phyloP scores from a whole-genome alignment of 1,140 invertebrate genomes.

The Maniola jurtina region DNA sequence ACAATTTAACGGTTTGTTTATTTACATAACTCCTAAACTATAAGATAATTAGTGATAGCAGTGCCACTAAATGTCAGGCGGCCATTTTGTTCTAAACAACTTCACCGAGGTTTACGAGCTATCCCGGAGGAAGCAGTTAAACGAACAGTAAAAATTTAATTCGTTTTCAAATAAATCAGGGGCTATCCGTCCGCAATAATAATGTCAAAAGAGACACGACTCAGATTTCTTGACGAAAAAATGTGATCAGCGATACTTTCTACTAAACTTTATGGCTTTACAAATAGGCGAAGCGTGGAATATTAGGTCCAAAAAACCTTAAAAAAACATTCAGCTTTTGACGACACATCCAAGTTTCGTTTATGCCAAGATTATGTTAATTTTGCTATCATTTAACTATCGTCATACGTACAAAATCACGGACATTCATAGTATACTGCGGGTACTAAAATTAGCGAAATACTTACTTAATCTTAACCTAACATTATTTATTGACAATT shows the following conservation, averaged over 20 bases:
- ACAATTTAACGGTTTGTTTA: constrained; percentile 26
- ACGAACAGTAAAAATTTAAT: constrained; percentile 29
- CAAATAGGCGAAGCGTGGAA: too few relatives aligned
- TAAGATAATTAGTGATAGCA: constrained; percentile 28
- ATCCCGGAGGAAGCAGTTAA: constrained; percentile 30
- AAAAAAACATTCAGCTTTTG: too few relatives aligned
- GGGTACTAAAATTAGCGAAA: background rate
- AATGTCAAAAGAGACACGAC: constrained; percentile 1
- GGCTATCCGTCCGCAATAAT: constrained; percentile 8
- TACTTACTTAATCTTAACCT: background rate
- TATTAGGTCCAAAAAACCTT: too few relatives aligned
- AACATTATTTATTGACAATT: background rate
- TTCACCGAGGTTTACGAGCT: constrained; percentile 23
- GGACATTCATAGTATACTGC: too few relatives aligned
- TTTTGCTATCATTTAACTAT: too few relatives aligned
- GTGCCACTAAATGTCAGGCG: constrained; percentile 26
- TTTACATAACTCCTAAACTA: constrained; percentile 19
- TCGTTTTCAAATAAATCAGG: constrained; percentile 29
- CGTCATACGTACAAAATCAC: too few relatives aligned
- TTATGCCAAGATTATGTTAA: too few relatives aligned
- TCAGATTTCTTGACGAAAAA: background rate
- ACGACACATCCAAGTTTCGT: too few relatives aligned
- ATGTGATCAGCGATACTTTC: background rate
- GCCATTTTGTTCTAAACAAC: constrained; percentile 24
- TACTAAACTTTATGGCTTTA: too few relatives aligned